Evolutionary conservation across 2,888 invertebrate genomes (phyloP).

Genomic region (Orchestes rusci): DNA sequence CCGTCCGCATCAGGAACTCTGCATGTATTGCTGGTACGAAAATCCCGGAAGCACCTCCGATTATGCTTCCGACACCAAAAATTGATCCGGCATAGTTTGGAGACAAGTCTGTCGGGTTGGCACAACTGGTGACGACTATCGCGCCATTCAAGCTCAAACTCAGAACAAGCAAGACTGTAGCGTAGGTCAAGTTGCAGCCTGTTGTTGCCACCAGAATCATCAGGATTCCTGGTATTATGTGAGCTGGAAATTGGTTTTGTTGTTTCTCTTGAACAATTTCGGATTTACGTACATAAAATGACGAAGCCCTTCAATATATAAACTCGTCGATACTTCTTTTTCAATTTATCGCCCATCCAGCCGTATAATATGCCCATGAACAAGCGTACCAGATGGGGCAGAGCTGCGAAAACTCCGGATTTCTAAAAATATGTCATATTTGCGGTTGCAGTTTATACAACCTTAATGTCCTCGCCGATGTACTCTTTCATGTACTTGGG

Average conservation of each 20-base stretch:
- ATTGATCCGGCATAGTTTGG: constrained; percentile 33
- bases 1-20: too few species aligned
- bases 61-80: constrained; percentile 31
- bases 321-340: too few species aligned
- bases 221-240: constrained; percentile 48
- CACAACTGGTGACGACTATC: constrained; percentile 29
- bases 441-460: too few species aligned
- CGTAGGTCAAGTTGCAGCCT: constrained; percentile 24
- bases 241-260: constrained; percentile 44
- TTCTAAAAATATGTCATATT: constrained; percentile 6
- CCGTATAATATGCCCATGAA: constrained; percentile 29
- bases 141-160: constrained; percentile 32
- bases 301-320: too few species aligned
- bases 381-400: constrained; percentile 30
- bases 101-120: constrained; percentile 33
- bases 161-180: constrained; percentile 26
- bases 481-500: constrained; percentile 67
- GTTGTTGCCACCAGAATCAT: constrained; percentile 34
- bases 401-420: constrained; percentile 23
- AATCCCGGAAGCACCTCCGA: constrained; percentile 31
- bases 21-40: constrained; percentile 28
- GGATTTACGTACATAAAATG: too few species aligned
- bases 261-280: background rate
- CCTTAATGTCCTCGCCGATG: constrained; percentile 49
- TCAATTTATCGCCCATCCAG: too few species aligned